Conservation (phyloP, 2,888 invertebrate genomes). For the Lasioglossum leucozonium region DNA sequence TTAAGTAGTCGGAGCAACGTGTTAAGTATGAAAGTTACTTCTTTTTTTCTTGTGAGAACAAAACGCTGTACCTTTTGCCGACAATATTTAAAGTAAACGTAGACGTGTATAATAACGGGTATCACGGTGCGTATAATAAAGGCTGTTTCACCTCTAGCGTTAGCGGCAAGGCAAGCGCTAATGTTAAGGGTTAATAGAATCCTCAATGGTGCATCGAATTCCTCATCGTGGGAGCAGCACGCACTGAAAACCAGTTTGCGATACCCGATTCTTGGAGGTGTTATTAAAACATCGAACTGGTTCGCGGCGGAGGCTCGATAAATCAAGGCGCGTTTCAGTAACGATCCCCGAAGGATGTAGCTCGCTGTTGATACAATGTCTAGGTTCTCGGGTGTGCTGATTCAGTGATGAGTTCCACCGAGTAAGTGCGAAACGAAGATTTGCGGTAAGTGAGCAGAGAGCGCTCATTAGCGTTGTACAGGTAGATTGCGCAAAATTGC, state of each 20-base stretch:
- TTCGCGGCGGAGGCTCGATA: background rate
- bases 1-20: background rate
- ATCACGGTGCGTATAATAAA: background rate
- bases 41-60: background rate
- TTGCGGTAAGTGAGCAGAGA: slow-evolving; percentile 24
- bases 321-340: background rate
- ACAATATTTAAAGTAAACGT: background rate
- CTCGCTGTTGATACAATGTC: slow-evolving; percentile 4
- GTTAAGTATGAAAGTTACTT: background rate
- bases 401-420: slow-evolving; percentile 7
- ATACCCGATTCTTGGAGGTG: background rate
- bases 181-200: background rate
- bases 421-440: slow-evolving; percentile 33
- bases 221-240: background rate
- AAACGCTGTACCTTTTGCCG: background rate
- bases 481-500: slow-evolving; percentile 80
- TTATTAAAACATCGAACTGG: background rate
- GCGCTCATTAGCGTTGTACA: slow-evolving; percentile 62
- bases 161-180: background rate
- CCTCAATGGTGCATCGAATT: background rate
- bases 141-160: background rate
- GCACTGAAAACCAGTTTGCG: background rate
- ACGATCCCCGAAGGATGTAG: background rate
- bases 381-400: background rate
- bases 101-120: background rate